Base-by-base conservation (phyloP, 2,888 invertebrate species). In the Thalpophila matura region DNA sequence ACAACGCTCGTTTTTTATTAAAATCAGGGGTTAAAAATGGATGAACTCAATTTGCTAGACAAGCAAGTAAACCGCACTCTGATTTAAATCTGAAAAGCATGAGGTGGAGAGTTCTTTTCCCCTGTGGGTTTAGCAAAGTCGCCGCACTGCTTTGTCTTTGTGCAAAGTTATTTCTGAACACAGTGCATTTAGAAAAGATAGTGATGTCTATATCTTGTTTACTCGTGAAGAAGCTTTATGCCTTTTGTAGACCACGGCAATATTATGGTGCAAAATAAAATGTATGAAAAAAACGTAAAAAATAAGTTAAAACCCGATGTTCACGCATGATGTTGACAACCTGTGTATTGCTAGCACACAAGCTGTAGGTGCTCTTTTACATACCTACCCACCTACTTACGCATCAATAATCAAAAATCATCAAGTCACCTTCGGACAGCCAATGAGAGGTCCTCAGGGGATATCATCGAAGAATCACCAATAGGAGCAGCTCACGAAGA, bases 111-210 rank as follows among this genome's bases (percentile, higher is more conserved):
- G 33, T 66, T 66, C 24, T 62, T 43, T 46, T 63, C 63, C 66
- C 46, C 33, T 35, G 58, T 40, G 57, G 40, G 16, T 42, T 65
- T 47, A 57, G 10, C 18, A 57, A 63, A 63, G 46, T 66, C 58
- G 63, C 63, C 22, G 31, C 27, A 56, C 27, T 65, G 66, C 46
- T 66, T 63, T 63, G 66, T 63, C 27, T 66, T 27, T 42, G 33
- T 66, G 57, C 58, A 57, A 63, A 63, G 57, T 63, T 65, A 50
- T 46, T 14, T 18, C 10, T 14, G 22, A 56, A 40, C 5, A 40
- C 27, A 24, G 14, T 18, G 38, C 27, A 38, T 65, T 56, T n/a
- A 46, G 38, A 33, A 46, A 24, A 29, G 29, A 43, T n/a, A 46
- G 16, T 4, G 45, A 38, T 6, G 18, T 1, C 27, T 56, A 3